Percentiles rank a stretch among this genome's conserved stretches.
Evolutionary conservation across 2,113 vertebrate species (phyloP).

Genomic region (Sisor rabdophorus): DNA sequence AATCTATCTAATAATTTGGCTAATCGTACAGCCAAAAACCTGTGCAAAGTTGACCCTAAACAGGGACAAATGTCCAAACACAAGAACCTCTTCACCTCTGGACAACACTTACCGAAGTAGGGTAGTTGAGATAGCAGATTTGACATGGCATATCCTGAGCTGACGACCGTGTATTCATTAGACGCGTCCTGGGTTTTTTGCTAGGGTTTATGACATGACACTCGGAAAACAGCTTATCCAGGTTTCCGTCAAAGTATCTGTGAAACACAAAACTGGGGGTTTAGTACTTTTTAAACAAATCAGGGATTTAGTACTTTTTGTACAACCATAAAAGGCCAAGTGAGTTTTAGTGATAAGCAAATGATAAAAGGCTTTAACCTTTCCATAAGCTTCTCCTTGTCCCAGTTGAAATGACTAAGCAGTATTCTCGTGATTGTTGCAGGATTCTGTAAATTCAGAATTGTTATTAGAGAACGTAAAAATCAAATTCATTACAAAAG

Average conservation of each 20-base stretch:
- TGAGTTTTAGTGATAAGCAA: neutral
- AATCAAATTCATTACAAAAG: neutral
- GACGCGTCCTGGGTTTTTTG: slow-evolving; percentile 94
- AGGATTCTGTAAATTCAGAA: slow-evolving; percentile 81
- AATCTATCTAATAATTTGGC: too few species aligned
- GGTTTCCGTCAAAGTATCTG: slow-evolving; percentile 99
- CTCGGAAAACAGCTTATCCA: slow-evolving; percentile 99
- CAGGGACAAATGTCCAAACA: slow-evolving; percentile 3
- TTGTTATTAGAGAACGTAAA: neutral
- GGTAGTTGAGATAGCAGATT: slow-evolving; percentile 99
- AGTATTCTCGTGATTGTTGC: slow-evolving; percentile 98
- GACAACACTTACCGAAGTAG: slow-evolving; percentile 87
- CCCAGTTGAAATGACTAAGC: slow-evolving; percentile 99
- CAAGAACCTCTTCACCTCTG: neutral
- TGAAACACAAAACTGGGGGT: slow-evolving; percentile 44
- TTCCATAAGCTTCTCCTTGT: slow-evolving; percentile 99
- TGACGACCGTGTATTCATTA: slow-evolving; percentile 97
- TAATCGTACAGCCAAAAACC: too few species aligned
- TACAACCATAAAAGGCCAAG: neutral
- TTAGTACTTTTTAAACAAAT: neutral
- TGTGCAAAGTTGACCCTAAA: slow-evolving; percentile 21
- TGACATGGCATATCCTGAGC: slow-evolving; percentile 99
- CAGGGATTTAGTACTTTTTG: neutral
- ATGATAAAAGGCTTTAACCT: slow-evolving; percentile 72
- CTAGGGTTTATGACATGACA: slow-evolving; percentile 99